Conservation (phyloP, 2,113 vertebrate species). For the Pungitius pungitius region DNA sequence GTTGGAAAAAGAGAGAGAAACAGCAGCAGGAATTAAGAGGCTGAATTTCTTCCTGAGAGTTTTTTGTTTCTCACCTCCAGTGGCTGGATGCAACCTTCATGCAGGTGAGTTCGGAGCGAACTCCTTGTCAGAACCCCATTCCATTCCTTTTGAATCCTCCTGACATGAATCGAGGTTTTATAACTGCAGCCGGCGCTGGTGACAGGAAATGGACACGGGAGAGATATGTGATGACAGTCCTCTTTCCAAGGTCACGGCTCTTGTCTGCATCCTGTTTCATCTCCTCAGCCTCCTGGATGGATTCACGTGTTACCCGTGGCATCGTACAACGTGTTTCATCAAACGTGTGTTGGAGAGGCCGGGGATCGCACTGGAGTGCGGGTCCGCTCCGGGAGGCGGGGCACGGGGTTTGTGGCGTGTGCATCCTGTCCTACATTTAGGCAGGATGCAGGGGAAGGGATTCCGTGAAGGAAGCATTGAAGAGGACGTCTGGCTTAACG, state of each 20-base stretch:
- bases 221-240: constrained; percentile 15
- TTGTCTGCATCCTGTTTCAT: constrained; percentile 26
- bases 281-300: constrained; percentile 13
- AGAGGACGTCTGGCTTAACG: neutral
- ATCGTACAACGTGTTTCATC: constrained; percentile 51
- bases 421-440: constrained; percentile 6
- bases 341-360: constrained; percentile 35
- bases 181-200: constrained; percentile 3
- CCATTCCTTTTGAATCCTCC: constrained; percentile 27
- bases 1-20: neutral
- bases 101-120: constrained; percentile 1
- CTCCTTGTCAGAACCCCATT: constrained; percentile 18
- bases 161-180: constrained; percentile 32
- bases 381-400: constrained; percentile 2
- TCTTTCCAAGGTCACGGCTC: constrained; percentile 55
- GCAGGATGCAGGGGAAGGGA: neutral
- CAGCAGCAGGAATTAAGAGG: constrained; percentile 7
- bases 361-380: constrained; percentile 17
- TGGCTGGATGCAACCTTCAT: constrained; percentile 35
- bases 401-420: neutral
- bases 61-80: constrained; percentile 46
- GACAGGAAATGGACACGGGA: constrained; percentile 42
- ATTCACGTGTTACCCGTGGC: constrained; percentile 7
- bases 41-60: constrained; percentile 27
- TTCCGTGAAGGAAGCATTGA: neutral